These are phyloP conservation scores for Apis cerana DNA, from an alignment of 1,140 invertebrate species.

Conservation along the genomic window DNA sequence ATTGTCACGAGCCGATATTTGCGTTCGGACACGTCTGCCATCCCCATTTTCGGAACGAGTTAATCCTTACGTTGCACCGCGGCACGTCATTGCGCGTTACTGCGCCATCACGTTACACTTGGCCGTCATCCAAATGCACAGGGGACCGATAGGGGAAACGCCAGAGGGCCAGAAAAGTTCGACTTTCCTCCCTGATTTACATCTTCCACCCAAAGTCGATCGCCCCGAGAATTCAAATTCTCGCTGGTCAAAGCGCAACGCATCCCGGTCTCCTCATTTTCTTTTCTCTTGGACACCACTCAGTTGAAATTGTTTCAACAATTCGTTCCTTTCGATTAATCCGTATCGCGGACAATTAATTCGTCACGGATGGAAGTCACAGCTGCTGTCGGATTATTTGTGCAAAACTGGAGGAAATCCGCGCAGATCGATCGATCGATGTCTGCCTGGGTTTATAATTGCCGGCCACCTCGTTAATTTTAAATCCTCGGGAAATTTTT, in stretches of 20 bases:
- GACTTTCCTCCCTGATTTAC: slow-evolving; percentile 17
- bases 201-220: slow-evolving; percentile 15
- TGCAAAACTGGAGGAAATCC: background rate
- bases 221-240: background rate
- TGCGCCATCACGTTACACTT: slow-evolving; percentile 38
- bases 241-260: no score
- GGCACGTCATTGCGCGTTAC: slow-evolving; percentile 43
- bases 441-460: background rate
- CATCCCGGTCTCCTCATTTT: no score
- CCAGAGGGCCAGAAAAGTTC: slow-evolving; percentile 37
- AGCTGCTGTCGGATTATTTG: background rate
- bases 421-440: background rate
- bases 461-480: background rate
- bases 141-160: slow-evolving; percentile 20
- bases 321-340: background rate
- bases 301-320: no score
- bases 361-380: background rate
- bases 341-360: slow-evolving; percentile 17
- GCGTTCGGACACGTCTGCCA: background rate
- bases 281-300: no score
- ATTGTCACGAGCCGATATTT: background rate
- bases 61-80: slow-evolving; percentile 18
- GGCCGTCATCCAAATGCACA: slow-evolving; percentile 38
- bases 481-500: background rate
- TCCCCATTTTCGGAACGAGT: background rate